Evolutionary conservation across 2,888 invertebrate species (phyloP).

Genomic region (Vanessa cardui): DNA sequence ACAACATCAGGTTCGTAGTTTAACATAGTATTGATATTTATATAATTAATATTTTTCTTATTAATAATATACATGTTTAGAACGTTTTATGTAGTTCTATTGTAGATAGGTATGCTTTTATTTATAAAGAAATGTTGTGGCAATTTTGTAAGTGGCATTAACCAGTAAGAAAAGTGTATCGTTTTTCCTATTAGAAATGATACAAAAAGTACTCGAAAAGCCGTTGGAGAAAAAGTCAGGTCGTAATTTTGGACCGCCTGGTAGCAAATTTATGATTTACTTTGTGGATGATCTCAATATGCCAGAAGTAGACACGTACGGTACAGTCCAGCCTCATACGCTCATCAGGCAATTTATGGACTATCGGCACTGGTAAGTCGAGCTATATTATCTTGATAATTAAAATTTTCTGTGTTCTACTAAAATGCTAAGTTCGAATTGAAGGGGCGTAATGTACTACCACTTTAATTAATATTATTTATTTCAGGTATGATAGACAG

Average conservation of each 20-base stretch:
- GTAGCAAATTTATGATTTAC: slow-evolving; percentile 95
- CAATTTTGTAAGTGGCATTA: no score
- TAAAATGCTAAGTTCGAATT: no score
- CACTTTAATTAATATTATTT: background rate
- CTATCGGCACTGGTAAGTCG: slow-evolving; percentile 92
- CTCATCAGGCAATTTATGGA: slow-evolving; percentile 96
- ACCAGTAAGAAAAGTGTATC: background rate
- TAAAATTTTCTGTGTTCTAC: background rate
- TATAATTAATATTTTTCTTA: background rate
- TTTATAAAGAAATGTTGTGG: no score
- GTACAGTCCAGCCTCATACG: slow-evolving; percentile 97
- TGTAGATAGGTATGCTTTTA: no score
- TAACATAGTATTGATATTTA: background rate
- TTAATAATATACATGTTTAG: background rate
- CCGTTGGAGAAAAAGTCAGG: slow-evolving; percentile 98
- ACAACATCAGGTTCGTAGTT: slow-evolving; percentile 88
- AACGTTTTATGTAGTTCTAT: no score
- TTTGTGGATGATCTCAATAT: slow-evolving; percentile 98
- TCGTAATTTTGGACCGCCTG: slow-evolving; percentile 95
- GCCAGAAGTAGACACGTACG: slow-evolving; percentile 97
- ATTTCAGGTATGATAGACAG: slow-evolving; percentile 89
- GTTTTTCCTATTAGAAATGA: slow-evolving; percentile 85
- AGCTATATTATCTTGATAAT: background rate
- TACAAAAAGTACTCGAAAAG: slow-evolving; percentile 93
- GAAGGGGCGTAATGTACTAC: background rate